Conservation (phyloP, 2,113 vertebrate species). For the Paracanthobrama guichenoti region DNA sequence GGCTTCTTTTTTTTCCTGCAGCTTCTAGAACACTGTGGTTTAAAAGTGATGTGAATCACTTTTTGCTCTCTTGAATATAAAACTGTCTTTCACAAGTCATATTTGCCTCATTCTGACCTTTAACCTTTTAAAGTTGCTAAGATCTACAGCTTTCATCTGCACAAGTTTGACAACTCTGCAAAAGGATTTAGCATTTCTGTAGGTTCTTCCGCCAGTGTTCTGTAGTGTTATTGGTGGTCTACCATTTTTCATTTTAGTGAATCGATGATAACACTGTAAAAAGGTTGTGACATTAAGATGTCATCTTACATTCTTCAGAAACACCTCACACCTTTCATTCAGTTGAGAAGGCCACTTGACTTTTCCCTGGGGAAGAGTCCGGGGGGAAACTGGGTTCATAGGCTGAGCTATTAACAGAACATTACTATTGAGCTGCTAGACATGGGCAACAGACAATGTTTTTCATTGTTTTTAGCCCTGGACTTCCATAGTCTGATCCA, state of each 20-base stretch:
- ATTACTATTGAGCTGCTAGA: not conserved
- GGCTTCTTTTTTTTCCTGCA: not conserved
- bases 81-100: not conserved
- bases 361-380: not conserved
- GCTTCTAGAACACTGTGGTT: not conserved
- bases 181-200: not conserved
- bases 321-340: not conserved
- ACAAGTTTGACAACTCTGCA: not conserved
- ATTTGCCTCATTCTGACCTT: not conserved
- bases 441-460: not conserved
- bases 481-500: not conserved
- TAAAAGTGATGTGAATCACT: not conserved
- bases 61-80: not conserved
- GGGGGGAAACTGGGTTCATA: not conserved
- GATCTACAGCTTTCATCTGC: not conserved
- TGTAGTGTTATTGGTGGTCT: not conserved
- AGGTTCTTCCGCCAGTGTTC: not conserved
- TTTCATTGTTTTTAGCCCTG: not conserved
- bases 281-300: conserved; percentile 3
- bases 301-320: not conserved
- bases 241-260: not conserved
- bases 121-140: not conserved
- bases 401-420: not conserved
- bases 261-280: not conserved
- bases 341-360: not conserved